Evolutionary conservation across 2,113 vertebrate species (phyloP).

Genomic region (Cyanoramphus novaezelandiae): DNA sequence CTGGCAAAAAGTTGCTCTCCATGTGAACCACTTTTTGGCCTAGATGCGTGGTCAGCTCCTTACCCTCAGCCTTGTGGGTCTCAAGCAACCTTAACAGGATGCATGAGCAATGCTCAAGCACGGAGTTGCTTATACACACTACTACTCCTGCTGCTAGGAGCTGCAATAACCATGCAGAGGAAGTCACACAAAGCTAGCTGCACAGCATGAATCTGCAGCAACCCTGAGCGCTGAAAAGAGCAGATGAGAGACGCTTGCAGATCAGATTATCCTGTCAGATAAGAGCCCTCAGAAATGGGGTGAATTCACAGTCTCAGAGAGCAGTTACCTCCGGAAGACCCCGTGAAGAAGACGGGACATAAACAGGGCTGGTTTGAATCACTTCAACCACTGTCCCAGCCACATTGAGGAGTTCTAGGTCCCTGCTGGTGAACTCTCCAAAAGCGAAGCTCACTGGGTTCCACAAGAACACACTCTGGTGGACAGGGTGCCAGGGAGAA

Average conservation of each 20-base stretch:
- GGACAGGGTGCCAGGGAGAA: neutral
- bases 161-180: neutral
- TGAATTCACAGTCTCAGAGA: neutral
- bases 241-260: neutral
- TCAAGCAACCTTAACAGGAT: neutral
- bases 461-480: neutral
- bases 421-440: neutral
- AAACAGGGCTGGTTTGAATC: neutral
- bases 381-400: neutral
- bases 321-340: neutral
- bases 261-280: neutral
- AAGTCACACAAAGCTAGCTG: slow-evolving; percentile 20
- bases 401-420: neutral
- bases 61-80: neutral
- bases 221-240: neutral
- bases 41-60: neutral
- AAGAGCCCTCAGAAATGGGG: neutral
- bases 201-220: neutral
- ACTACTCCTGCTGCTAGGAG: neutral
- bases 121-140: neutral
- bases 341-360: neutral
- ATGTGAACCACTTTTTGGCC: neutral
- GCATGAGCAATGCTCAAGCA: neutral
- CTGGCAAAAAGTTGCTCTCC: neutral
- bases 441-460: neutral